A percentile compares a stretch with the other conserved stretches of the same genome.
Conservation (phyloP, 1,140 invertebrate genomes). For the Drosophila mojavensis region DNA sequence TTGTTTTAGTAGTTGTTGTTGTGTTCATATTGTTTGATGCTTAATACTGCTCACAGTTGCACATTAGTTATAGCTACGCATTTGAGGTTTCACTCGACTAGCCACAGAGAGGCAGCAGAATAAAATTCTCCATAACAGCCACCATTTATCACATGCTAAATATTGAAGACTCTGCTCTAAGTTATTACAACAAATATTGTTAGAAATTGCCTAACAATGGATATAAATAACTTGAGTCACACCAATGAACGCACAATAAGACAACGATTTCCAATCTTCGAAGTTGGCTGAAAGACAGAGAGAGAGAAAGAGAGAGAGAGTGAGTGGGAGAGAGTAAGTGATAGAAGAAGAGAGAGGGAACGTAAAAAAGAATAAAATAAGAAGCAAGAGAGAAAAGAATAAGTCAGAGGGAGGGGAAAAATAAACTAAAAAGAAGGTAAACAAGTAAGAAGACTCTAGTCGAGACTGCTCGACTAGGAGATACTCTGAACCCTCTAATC, state of each 20-base stretch:
- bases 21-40: conserved; percentile 18
- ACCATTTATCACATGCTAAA: conserved; percentile 42
- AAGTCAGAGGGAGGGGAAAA: too few relatives aligned
- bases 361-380: too few relatives aligned
- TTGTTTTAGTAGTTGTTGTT: background rate
- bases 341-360: too few relatives aligned
- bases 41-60: conserved; percentile 31
- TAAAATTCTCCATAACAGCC: background rate
- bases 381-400: too few relatives aligned
- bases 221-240: conserved; percentile 26
- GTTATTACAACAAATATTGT: conserved; percentile 27
- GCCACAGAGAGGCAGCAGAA: background rate
- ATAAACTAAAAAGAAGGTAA: too few relatives aligned
- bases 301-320: background rate
- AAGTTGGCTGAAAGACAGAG: too few relatives aligned
- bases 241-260: background rate
- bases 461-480: too few relatives aligned
- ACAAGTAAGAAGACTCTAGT: too few relatives aligned
- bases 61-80: conserved; percentile 7
- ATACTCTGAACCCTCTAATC: too few relatives aligned
- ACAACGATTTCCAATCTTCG: background rate
- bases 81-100: background rate
- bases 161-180: conserved; percentile 15
- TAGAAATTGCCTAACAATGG: conserved; percentile 35
- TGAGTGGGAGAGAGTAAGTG: too few relatives aligned